Percentiles rank a stretch among this genome's conserved stretches.
These are phyloP conservation scores for Elephantulus edwardii DNA, from an alignment of 2,113 vertebrate species.

Conservation along the genomic window DNA sequence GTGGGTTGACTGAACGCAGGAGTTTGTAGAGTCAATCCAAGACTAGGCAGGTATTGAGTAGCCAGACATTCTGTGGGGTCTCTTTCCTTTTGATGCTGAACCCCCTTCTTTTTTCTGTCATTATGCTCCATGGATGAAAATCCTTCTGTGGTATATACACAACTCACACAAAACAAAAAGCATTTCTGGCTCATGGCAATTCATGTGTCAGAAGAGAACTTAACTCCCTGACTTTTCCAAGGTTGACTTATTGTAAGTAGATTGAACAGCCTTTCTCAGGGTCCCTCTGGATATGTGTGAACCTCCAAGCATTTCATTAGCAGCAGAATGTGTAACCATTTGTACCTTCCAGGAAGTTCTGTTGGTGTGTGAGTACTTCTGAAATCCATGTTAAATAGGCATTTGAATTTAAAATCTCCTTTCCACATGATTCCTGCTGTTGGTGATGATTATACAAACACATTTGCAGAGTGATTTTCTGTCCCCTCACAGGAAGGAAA, in stretches of 20 bases:
- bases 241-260: background rate
- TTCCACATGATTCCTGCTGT: background rate
- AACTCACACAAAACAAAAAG: background rate
- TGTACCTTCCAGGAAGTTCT: background rate
- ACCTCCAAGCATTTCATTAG: background rate
- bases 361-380: background rate
- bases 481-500: background rate
- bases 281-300: background rate
- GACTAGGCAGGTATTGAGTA: background rate
- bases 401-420: background rate
- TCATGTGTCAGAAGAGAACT: background rate
- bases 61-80: background rate
- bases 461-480: background rate
- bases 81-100: background rate
- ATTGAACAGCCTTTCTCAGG: background rate
- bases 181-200: background rate
- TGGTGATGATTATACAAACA: too few relatives aligned
- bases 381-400: background rate
- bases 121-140: background rate
- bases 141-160: background rate
- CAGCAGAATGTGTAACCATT: background rate
- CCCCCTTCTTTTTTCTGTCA: background rate
- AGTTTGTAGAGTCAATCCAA: background rate
- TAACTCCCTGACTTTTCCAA: background rate
- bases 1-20: background rate